Evolutionary conservation across 2,888 invertebrate genomes (phyloP), one percentile per base, ranked within the genome.

Genomic region (Drepana falcataria): DNA sequence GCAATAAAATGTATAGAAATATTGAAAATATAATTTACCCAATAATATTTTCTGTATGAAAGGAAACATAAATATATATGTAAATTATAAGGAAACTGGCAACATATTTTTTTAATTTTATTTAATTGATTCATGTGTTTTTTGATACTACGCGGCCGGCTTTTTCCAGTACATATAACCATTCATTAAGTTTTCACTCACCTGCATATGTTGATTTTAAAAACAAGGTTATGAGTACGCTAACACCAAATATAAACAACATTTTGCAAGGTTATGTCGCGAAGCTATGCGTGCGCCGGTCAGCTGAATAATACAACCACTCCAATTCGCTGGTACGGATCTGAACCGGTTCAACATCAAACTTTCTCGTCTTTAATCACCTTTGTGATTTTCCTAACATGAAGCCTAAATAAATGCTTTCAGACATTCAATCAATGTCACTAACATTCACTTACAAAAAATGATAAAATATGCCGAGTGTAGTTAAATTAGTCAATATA

Each of bases 341-440:
- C 71, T 68, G 66, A 83, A 87, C 88, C 87, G 85, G 90, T 88
- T 80, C 71, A 76, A 63, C 75, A 77, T 77, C 75, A 76, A 79
- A 71, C 87, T 88, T 88, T 88, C 88, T 83, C 85, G 68, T 68
- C 55, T 53, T 61, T 57, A 53, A 59, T 56, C 54, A 51, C 9
- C 53, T 49, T 40, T 40, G 40, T 54, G 34, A 48, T 35, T 51
- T 47, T 49, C 47, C 35, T 33, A 54, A 53, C 48, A 54, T 52
- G 41, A 51, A 34, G 49, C 34, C 37, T 51, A 49, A 34, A 41
- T 44, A 3, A 44, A 9, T 40, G 4, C 7, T 4, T 40, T 40
- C 7, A 40, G 7, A 2, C 6, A 4, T 9, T 7, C 7, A 44
- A 44, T 9, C 3, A 9, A 9, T 9, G 6, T 21, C 21, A 9